Evolutionary conservation across 2,888 invertebrate species (phyloP).

Genomic region (Ectemnius continuus): DNA sequence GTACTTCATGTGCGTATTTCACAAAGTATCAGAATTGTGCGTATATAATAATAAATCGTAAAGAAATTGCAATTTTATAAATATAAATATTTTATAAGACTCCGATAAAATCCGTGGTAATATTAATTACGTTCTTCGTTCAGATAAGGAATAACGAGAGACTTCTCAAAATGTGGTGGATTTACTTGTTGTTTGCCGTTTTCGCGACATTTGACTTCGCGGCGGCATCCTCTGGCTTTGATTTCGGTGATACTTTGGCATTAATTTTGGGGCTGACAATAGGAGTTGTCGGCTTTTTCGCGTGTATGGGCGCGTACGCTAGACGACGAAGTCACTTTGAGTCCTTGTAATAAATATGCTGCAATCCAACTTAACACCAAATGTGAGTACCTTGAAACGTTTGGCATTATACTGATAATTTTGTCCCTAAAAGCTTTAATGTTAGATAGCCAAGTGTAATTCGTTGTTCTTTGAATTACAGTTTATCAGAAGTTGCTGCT

Average conservation of each 20-base stretch:
- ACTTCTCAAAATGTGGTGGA: conserved; percentile 54
- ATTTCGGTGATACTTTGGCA: conserved; percentile 85
- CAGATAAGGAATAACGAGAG: not conserved
- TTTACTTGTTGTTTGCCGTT: conserved; percentile 52
- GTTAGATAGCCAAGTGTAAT: conserved; percentile 12
- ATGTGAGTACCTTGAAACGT: too few species aligned
- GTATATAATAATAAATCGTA: too few species aligned
- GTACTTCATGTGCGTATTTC: too few species aligned
- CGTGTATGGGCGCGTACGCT: conserved; percentile 85
- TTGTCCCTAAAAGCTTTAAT: not conserved
- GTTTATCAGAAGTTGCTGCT: conserved; percentile 14
- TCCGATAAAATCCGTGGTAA: too few species aligned
- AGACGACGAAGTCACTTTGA: conserved; percentile 79
- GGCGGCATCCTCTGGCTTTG: conserved; percentile 80
- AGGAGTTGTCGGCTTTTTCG: conserved; percentile 82
- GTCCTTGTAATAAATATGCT: too few species aligned
- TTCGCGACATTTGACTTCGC: conserved; percentile 54
- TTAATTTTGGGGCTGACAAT: conserved; percentile 82
- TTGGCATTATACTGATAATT: too few species aligned
- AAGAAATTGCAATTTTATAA: too few species aligned
- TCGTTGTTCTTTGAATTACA: conserved; percentile 39
- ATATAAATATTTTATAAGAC: too few species aligned
- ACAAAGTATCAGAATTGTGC: too few species aligned
- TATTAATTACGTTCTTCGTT: too few species aligned
- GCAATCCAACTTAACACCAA: too few species aligned